Percentiles rank a stretch among this genome's conserved stretches.
Evolutionary conservation across 2,797 vertebrate species (phyloP).

Genomic region (Chaenodraco wilsoni): DNA sequence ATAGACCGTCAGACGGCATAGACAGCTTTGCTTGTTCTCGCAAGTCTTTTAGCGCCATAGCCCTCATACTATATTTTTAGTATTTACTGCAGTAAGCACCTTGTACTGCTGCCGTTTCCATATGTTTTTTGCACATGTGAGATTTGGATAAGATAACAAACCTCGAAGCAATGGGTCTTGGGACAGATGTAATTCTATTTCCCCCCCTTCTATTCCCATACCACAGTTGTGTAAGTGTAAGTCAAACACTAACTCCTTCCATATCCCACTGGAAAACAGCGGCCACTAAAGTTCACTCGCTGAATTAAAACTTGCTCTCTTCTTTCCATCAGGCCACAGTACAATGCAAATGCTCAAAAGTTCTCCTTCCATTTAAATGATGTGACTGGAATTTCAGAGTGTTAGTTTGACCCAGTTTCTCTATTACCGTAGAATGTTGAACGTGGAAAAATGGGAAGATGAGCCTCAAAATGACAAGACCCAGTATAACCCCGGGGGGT

Average conservation of each 20-base stretch:
- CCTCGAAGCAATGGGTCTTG: conserved; percentile 35
- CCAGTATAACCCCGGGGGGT: conserved; percentile 67
- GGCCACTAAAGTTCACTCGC: conserved; percentile 45
- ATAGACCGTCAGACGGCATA: too few relatives aligned
- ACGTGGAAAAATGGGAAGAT: conserved; percentile 78
- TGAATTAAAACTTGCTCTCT: conserved; percentile 48
- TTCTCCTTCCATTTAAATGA: conserved; percentile 56
- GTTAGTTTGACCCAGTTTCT: conserved; percentile 76
- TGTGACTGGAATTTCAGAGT: conserved; percentile 67
- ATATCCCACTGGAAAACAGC: conserved; percentile 39
- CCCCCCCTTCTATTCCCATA: conserved; percentile 26
- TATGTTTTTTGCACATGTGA: conserved; percentile 54
- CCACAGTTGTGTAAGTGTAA: conserved; percentile 18
- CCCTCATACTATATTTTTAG: too few relatives aligned
- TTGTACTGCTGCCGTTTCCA: conserved; percentile 66
- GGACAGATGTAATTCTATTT: conserved; percentile 43
- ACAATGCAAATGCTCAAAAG: conserved; percentile 65
- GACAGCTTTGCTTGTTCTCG: too few relatives aligned
- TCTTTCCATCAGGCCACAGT: conserved; percentile 40
- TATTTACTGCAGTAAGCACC: conserved; percentile 76
- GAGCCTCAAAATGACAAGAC: conserved; percentile 75
- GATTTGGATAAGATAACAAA: conserved; percentile 58
- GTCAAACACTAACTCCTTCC: conserved; percentile 35
- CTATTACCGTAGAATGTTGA: conserved; percentile 75
- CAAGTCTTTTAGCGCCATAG: too few relatives aligned